Conservation (phyloP, 2,888 invertebrate species). For the Aspidiotus rigidus region DNA sequence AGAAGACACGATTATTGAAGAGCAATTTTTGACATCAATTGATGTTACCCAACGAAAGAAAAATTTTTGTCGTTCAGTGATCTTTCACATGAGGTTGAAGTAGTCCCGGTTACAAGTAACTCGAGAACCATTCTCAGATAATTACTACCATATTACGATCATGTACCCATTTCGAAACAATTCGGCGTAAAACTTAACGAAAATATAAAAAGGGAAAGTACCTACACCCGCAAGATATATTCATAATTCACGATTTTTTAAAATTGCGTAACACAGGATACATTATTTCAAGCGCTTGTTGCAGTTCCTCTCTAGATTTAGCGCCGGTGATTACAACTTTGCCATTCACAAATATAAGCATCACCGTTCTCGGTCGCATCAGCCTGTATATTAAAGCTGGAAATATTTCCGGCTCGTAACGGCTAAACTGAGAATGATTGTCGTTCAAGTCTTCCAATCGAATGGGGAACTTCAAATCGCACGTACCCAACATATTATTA, state of each 20-base stretch:
- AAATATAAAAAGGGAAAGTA: too few species aligned
- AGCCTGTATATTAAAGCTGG: constrained; percentile 97
- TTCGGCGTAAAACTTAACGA: too few species aligned
- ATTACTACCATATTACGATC: too few species aligned
- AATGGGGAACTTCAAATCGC: constrained; percentile 63
- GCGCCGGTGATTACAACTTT: constrained; percentile 86
- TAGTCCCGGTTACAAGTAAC: too few species aligned
- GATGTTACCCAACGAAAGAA: too few species aligned
- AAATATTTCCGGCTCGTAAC: constrained; percentile 94
- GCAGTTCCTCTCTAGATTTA: constrained; percentile 26
- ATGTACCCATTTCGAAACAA: too few species aligned
- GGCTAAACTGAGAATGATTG: constrained; percentile 58
- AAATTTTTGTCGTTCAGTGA: too few species aligned
- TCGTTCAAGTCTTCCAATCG: constrained; percentile 63
- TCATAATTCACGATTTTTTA: constrained; percentile 9
- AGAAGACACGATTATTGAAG: too few species aligned
- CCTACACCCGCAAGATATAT: too few species aligned
- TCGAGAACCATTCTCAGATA: too few species aligned
- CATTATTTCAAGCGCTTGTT: constrained; percentile 25
- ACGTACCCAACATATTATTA: constrained; percentile 67
- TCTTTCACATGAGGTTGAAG: too few species aligned
- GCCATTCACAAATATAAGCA: constrained; percentile 97
- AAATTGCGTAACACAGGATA: constrained; percentile 29
- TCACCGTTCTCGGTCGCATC: constrained; percentile 89
- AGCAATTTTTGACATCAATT: too few species aligned